phyloP scores from a whole-genome alignment of 2,113 vertebrate species.

The Lethenteron reissneri region DNA sequence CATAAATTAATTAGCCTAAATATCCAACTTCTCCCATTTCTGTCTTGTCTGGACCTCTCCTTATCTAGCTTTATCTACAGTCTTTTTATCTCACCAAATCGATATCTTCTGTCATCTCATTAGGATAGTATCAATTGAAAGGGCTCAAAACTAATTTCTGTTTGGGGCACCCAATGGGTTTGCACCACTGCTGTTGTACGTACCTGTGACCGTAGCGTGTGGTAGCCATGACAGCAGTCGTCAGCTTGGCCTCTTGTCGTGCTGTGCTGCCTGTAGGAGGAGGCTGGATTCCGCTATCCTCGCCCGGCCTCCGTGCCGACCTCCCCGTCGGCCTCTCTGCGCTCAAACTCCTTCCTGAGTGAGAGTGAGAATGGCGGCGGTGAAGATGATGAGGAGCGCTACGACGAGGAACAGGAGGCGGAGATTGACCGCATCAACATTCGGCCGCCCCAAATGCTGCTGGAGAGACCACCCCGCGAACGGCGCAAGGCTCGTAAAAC shows the following conservation, averaged over 20 bases:
- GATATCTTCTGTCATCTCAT: too few relatives aligned
- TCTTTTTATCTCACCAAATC: too few relatives aligned
- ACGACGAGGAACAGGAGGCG: conserved; percentile 56
- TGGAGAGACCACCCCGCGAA: too few relatives aligned
- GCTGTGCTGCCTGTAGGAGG: conserved; percentile 20
- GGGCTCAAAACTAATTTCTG: not conserved
- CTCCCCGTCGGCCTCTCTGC: conserved; percentile 53
- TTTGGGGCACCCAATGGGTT: not conserved
- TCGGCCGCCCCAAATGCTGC: conserved; percentile 18
- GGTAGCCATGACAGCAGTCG: not conserved
- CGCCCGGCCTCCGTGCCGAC: conserved; percentile 64
- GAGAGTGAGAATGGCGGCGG: conserved; percentile 16
- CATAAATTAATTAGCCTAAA: too few relatives aligned
- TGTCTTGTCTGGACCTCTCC: too few relatives aligned
- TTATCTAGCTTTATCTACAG: too few relatives aligned
- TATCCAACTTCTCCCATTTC: too few relatives aligned
- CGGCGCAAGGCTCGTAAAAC: too few relatives aligned
- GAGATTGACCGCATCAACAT: conserved; percentile 65
- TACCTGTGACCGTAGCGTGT: not conserved
- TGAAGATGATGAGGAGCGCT: conserved; percentile 34
- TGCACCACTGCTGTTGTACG: not conserved
- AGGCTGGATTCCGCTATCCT: conserved; percentile 60
- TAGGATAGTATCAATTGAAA: too few relatives aligned
- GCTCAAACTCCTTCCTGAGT: conserved; percentile 30
- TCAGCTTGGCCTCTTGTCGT: not conserved